Percentiles rank a stretch among this genome's conserved stretches.
Evolutionary conservation across 2,113 vertebrate species (phyloP).

Genomic region (Puntigrus tetrazona): DNA sequence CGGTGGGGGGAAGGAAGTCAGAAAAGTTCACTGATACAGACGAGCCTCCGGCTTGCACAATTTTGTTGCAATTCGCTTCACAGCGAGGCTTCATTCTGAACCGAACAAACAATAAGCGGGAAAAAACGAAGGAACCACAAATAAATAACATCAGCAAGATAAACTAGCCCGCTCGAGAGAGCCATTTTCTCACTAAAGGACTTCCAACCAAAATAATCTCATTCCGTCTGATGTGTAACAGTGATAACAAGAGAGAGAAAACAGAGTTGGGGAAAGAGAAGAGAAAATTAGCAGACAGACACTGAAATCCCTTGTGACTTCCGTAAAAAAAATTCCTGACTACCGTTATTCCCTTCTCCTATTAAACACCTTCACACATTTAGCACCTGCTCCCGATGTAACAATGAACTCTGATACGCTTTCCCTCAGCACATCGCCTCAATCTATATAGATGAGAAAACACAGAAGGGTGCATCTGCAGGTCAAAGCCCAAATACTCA

Average conservation of each 20-base stretch:
- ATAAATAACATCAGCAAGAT: background rate
- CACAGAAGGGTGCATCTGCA: background rate
- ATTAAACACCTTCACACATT: constrained; percentile 8
- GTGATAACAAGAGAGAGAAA: background rate
- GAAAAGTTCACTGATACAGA: constrained; percentile 10
- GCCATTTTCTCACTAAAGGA: background rate
- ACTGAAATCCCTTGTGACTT: background rate
- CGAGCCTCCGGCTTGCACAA: background rate
- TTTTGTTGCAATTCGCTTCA: constrained; percentile 10
- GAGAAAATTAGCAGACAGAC: background rate
- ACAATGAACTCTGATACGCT: background rate
- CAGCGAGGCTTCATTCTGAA: background rate
- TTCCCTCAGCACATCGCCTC: background rate
- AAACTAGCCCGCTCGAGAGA: background rate
- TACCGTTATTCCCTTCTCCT: background rate
- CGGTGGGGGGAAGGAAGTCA: constrained; percentile 21
- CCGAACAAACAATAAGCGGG: background rate
- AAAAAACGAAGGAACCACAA: constrained; percentile 1
- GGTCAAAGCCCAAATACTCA: background rate
- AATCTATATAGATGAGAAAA: background rate
- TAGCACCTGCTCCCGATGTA: constrained; percentile 20
- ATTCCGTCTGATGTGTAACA: background rate
- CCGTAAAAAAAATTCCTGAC: background rate
- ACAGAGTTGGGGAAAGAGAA: background rate
- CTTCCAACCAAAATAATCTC: background rate